These are phyloP conservation scores for Thymallus thymallus DNA, from an alignment of 2,113 vertebrate genomes.

Conservation along the genomic window DNA sequence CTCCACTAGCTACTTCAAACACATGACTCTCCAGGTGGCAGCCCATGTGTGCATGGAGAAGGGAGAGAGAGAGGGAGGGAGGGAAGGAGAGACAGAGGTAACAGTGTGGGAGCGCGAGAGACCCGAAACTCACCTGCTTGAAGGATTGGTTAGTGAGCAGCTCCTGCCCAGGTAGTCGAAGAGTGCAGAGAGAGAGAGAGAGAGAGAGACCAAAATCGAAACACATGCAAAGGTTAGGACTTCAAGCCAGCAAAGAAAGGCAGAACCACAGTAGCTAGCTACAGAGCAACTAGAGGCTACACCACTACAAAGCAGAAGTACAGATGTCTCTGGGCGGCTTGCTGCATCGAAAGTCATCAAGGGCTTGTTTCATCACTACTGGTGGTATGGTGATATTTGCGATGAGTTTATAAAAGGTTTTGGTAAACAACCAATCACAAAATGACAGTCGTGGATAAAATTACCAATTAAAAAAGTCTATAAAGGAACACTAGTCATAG, in stretches of 20 bases:
- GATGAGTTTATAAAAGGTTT: neutral
- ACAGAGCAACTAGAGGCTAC: neutral
- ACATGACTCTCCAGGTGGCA: neutral
- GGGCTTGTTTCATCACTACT: conserved; percentile 34
- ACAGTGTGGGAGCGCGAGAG: neutral
- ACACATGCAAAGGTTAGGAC: conserved; percentile 77
- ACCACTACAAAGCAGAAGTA: conserved; percentile 33
- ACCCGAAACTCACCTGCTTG: conserved; percentile 86
- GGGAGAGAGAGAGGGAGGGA: too few relatives aligned
- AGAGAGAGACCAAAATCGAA: conserved; percentile 75
- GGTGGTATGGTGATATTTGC: conserved; percentile 44
- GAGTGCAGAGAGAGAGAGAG: conserved; percentile 56
- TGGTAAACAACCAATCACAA: too few relatives aligned
- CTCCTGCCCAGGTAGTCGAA: conserved; percentile 85
- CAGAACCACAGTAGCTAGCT: conserved; percentile 31
- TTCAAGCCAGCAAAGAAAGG: conserved; percentile 56
- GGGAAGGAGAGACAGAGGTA: too few relatives aligned
- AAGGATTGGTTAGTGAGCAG: conserved; percentile 93
- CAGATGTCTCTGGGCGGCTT: conserved; percentile 22
- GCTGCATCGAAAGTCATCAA: conserved; percentile 27
- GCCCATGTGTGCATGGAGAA: neutral
- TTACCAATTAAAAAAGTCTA: too few relatives aligned
- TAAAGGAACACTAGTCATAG: conserved; percentile 13
- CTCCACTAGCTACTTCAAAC: neutral
- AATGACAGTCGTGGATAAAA: too few relatives aligned